Evolutionary conservation across 2,888 invertebrate genomes (phyloP).

Genomic region (Pandemis corylana): DNA sequence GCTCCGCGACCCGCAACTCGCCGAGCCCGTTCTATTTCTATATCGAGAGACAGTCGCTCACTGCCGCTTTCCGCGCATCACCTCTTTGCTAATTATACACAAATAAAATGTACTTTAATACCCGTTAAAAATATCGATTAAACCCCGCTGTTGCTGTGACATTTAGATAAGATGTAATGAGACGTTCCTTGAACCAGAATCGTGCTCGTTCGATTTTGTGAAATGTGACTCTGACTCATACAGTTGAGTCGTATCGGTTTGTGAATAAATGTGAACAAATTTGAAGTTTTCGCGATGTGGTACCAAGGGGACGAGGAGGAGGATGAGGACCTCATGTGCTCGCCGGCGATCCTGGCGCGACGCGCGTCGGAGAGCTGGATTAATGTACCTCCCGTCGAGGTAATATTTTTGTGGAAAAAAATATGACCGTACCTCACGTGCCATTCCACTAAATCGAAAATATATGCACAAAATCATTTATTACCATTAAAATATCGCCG

Average conservation of each 20-base stretch:
- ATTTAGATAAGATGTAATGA: conserved; percentile 25
- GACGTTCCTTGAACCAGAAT: conserved; percentile 23
- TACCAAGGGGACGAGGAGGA: conserved; percentile 92
- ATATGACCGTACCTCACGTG: neutral
- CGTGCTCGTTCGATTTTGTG: conserved; percentile 18
- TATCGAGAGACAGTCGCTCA: conserved; percentile 80
- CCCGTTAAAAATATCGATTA: conserved; percentile 31
- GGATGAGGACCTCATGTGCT: conserved; percentile 94
- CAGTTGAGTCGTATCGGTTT: conserved; percentile 14
- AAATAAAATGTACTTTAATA: conserved; percentile 41
- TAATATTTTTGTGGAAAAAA: conserved; percentile 66
- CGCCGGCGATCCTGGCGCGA: conserved; percentile 93
- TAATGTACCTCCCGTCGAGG: conserved; percentile 94
- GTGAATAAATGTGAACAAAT: conserved; percentile 40
- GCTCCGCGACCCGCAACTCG: conserved; percentile 53
- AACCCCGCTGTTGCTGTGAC: conserved; percentile 1
- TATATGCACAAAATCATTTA: neutral
- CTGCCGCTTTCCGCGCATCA: conserved; percentile 79
- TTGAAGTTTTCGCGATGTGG: conserved; percentile 86
- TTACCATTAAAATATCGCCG: neutral
- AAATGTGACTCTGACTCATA: conserved; percentile 32
- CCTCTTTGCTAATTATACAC: conserved; percentile 71
- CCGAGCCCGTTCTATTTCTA: conserved; percentile 84
- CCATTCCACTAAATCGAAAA: neutral
- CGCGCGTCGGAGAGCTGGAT: conserved; percentile 96